A percentile compares a stretch with the other conserved stretches of the same genome.
Conservation (phyloP, 2,113 vertebrate species). For the Elanus axillaris region DNA sequence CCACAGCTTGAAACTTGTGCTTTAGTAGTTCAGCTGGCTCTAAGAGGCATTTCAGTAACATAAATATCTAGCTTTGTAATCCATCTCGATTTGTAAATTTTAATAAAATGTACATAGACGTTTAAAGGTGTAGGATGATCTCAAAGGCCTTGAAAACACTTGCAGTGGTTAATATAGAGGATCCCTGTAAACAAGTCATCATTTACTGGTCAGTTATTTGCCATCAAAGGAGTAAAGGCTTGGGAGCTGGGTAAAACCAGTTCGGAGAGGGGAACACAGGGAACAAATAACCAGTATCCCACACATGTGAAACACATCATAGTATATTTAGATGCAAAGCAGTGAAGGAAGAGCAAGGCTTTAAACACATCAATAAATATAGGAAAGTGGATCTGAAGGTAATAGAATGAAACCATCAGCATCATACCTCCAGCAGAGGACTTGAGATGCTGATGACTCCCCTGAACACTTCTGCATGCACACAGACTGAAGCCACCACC, state of each 20-base stretch:
- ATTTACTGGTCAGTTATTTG: neutral
- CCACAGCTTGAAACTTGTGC: neutral
- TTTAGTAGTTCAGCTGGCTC: neutral
- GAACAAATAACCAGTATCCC: neutral
- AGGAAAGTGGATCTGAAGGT: neutral
- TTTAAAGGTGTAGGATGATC: neutral
- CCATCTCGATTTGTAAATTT: neutral
- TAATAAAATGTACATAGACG: neutral
- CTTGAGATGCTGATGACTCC: neutral
- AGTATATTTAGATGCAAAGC: neutral
- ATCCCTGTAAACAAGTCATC: neutral
- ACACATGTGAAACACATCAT: neutral
- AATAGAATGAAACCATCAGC: neutral
- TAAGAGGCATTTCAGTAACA: neutral
- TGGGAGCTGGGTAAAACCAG: neutral
- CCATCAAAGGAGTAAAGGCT: neutral
- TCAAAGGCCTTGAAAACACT: neutral
- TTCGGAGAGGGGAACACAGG: neutral
- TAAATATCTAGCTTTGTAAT: neutral
- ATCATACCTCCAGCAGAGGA: neutral
- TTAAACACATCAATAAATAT: neutral
- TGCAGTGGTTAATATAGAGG: neutral
- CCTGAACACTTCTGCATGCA: neutral
- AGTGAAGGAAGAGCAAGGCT: neutral
- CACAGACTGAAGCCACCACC: neutral